Conservation (phyloP, 2,113 vertebrate species). For the Camelus dromedarius region DNA sequence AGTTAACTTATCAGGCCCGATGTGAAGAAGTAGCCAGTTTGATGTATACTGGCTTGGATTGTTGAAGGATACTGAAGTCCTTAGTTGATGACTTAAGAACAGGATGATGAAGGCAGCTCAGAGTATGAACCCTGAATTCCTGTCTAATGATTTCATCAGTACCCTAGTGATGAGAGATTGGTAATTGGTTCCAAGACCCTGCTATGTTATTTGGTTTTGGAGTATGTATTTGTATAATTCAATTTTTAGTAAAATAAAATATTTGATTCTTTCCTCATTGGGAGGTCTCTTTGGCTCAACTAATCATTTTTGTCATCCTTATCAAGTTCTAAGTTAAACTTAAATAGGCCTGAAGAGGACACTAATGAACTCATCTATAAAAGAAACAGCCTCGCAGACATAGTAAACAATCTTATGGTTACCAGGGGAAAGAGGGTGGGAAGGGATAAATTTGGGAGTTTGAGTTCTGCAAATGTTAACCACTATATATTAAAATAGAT, state of each 20-base stretch:
- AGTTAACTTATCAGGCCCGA: not conserved
- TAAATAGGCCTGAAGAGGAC: not conserved
- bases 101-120: slow-evolving; percentile 31
- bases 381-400: too few species aligned
- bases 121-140: not conserved
- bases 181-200: not conserved
- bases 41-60: not conserved
- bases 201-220: not conserved
- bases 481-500: too few species aligned
- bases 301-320: slow-evolving; percentile 49
- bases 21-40: not conserved
- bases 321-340: slow-evolving; percentile 16
- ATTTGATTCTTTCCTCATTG: not conserved
- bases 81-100: slow-evolving; percentile 27
- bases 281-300: not conserved
- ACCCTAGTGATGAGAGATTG: not conserved
- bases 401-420: too few species aligned
- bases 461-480: too few species aligned
- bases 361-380: too few species aligned
- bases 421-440: too few species aligned
- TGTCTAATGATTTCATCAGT: slow-evolving; percentile 36
- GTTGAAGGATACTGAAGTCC: not conserved
- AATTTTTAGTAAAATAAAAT: slow-evolving; percentile 17
- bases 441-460: too few species aligned
- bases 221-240: not conserved